Percentiles rank a stretch among this genome's conserved stretches.
phyloP scores from a whole-genome alignment of 37 sponge, comb jelly and placozoan species.

The Ianthella basta region DNA sequence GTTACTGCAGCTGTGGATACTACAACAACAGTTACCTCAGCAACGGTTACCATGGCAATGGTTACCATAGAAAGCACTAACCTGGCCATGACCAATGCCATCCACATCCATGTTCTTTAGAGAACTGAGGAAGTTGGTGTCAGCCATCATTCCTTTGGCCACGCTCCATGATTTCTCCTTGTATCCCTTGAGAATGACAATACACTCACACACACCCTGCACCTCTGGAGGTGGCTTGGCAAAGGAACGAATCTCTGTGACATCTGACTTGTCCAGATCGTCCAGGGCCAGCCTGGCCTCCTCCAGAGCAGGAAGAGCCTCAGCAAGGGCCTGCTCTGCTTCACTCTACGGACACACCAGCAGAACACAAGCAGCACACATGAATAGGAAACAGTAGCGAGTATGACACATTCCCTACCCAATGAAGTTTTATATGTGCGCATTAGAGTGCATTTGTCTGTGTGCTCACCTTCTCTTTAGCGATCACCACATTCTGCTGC shows the following conservation, averaged over 20 bases:
- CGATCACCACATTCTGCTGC: conserved; percentile 95
- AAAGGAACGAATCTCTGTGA: conserved; percentile 98
- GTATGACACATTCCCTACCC: too few species aligned
- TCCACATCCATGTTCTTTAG: conserved; percentile 94
- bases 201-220: conserved; percentile 97
- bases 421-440: too few species aligned
- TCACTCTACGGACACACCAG: conserved; percentile 62
- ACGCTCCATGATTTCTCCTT: conserved; percentile 94
- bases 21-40: conserved; percentile 8
- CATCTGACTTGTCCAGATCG: conserved; percentile 91
- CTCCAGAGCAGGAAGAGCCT: conserved; percentile 97
- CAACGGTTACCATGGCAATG: too few species aligned
- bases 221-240: conserved; percentile 95
- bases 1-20: too few species aligned
- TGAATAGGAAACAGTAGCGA: background rate
- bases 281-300: conserved; percentile 93
- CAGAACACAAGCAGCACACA: background rate
- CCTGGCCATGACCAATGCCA: conserved; percentile 82
- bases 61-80: conserved; percentile 20
- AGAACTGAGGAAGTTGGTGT: conserved; percentile 89
- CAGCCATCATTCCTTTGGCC: conserved; percentile 99
- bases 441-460: too few species aligned
- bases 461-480: conserved; percentile 62
- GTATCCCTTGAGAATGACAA: conserved; percentile 83
- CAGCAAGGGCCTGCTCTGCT: conserved; percentile 91